phyloP scores from a whole-genome alignment of 2,888 invertebrate genomes.

The Sisyra nigra region DNA sequence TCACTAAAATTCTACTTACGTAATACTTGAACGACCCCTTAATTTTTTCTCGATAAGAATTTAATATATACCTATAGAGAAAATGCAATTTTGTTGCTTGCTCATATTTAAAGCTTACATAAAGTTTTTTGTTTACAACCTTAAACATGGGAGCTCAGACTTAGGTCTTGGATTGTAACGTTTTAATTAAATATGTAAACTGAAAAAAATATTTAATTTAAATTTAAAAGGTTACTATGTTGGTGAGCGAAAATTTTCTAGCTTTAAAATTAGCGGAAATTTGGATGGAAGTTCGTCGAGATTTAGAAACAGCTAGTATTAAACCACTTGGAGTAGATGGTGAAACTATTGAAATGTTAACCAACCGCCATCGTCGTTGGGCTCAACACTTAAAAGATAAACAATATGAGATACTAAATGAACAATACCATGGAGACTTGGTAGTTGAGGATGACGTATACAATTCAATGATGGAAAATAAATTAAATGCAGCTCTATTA shows the following conservation, averaged over 20 bases:
- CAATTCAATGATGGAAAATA: background rate
- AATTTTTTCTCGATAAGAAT: too few relatives aligned
- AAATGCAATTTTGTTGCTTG: too few relatives aligned
- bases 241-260: conserved; percentile 27
- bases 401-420: conserved; percentile 21
- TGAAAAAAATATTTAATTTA: background rate
- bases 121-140: too few relatives aligned
- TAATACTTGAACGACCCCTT: too few relatives aligned
- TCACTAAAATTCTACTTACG: too few relatives aligned
- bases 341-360: conserved; percentile 22
- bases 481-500: background rate
- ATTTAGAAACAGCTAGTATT: conserved; percentile 22
- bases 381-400: conserved; percentile 20
- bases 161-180: too few relatives aligned
- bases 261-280: conserved; percentile 28
- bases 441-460: background rate
- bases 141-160: too few relatives aligned
- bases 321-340: conserved; percentile 23
- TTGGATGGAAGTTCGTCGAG: conserved; percentile 26
- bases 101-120: too few relatives aligned
- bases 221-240: conserved; percentile 24
- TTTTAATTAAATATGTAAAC: too few relatives aligned
- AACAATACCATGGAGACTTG: conserved; percentile 12
- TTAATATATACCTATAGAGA: too few relatives aligned
- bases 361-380: conserved; percentile 23